Base-by-base conservation (phyloP, 2,797 vertebrate species). In the Brotula barbata region DNA sequence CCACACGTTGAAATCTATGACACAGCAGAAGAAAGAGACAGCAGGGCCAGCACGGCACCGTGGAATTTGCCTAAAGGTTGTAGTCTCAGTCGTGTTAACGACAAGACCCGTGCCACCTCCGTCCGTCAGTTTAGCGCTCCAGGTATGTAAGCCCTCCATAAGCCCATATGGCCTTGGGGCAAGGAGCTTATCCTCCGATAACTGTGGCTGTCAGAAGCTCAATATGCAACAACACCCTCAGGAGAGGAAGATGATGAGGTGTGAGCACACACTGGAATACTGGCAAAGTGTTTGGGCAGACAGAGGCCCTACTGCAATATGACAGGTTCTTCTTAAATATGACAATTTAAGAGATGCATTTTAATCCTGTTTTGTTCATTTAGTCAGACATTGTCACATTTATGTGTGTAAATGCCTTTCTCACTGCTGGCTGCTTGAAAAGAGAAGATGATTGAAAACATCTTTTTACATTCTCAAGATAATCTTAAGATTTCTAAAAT, bases 1-100 rank as follows among this genome's bases (percentile, higher is more conserved):
- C 96, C 97, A 2, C 94, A 94, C 36, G 55, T 95, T 22, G 94
- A 96, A 75, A 86, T 96, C 7, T 98, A 98, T 1, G 97, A 98
- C 50, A 94, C 91, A 0, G 95, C 92, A 0, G 95, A 96, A 72
- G 95, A 96, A 56, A 86, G 85, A 62, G 85, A 84, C 64, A 76
- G 87, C 81, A 85, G 89, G 41, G 78, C 80, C 57, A 46, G 8
- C 13, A 61, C 5, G 2, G n/a, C 13, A 34, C 49, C 89, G 0
- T 99, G 97, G 97, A 89, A 58, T 0, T 90, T 95, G 41, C 89
- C 95, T 0, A 96, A 94, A 71, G 95, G 95, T 74, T 95, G 95
- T 77, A 86, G 90, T 2, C 78, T 98, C 34, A 79, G 80, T 41
- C 93, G 89, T 0, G 84, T 94, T 56, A 73, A 90, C 14, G 97